A percentile compares a stretch with the other conserved stretches of the same genome.
These are phyloP conservation scores for Chitala chitala DNA, from an alignment of 2,113 vertebrate genomes.

Conservation along the genomic window DNA sequence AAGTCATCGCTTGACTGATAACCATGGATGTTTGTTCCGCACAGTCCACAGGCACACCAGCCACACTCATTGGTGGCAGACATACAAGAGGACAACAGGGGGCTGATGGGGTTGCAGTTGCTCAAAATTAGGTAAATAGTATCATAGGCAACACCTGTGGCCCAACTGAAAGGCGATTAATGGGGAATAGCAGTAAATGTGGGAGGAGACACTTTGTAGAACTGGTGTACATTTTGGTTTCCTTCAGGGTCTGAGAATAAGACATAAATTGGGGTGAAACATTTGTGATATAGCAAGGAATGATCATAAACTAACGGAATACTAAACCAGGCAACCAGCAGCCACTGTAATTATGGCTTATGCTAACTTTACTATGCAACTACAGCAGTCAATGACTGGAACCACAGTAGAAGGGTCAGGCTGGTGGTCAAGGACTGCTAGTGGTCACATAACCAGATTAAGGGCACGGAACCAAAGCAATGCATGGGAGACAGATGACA, in stretches of 20 bases:
- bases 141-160: slow-evolving; percentile 1
- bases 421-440: neutral
- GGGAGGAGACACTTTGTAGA: neutral
- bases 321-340: neutral
- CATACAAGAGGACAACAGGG: slow-evolving; percentile 39
- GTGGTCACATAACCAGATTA: neutral
- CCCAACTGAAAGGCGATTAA: neutral
- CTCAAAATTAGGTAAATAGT: slow-evolving; percentile 25
- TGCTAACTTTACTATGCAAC: too few species aligned
- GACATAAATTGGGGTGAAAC: too few species aligned
- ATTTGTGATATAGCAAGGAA: too few species aligned
- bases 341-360: too few species aligned
- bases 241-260: too few species aligned
- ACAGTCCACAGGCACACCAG: slow-evolving; percentile 18
- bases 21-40: slow-evolving; percentile 4
- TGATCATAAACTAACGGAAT: too few species aligned
- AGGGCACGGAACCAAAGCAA: neutral
- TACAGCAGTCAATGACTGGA: too few species aligned
- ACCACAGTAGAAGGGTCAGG: neutral
- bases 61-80: slow-evolving; percentile 19
- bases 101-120: slow-evolving; percentile 27
- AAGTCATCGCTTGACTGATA: slow-evolving; percentile 13
- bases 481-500: neutral
- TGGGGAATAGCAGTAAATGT: neutral
- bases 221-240: too few species aligned